Percentiles rank a stretch among this genome's conserved stretches.
phyloP scores from a whole-genome alignment of 2,113 vertebrate genomes.

The Rhadina sibilatrix region DNA sequence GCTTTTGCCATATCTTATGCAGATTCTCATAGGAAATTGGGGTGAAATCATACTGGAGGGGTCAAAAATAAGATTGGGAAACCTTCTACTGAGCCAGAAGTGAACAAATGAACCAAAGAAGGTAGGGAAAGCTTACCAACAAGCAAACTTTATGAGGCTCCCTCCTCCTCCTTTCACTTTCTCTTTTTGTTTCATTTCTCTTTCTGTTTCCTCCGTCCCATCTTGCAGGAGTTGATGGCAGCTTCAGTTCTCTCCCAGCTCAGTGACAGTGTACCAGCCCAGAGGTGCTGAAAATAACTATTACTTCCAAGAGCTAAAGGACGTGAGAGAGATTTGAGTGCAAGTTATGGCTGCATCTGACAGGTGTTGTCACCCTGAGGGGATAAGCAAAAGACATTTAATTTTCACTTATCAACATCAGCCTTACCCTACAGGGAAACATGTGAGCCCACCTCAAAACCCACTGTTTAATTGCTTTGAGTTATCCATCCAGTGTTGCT shows the following conservation, averaged over 20 bases:
- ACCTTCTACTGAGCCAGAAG: background rate
- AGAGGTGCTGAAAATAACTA: background rate
- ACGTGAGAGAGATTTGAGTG: background rate
- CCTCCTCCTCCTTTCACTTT: background rate
- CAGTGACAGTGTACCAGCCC: background rate
- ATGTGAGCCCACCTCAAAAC: background rate
- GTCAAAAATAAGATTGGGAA: background rate
- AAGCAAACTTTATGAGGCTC: background rate
- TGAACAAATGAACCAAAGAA: background rate
- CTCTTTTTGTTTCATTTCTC: background rate
- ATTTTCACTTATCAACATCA: slow-evolving; percentile 48
- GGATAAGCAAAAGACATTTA: slow-evolving; percentile 28
- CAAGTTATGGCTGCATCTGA: background rate
- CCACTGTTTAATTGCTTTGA: background rate
- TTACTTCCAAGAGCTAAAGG: background rate
- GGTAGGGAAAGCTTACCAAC: background rate
- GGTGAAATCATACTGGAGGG: background rate
- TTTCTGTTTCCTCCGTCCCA: background rate
- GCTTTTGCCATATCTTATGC: background rate
- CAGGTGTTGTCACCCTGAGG: background rate
- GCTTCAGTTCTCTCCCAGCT: background rate
- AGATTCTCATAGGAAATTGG: background rate
- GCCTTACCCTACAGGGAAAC: background rate
- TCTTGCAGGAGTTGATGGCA: background rate
- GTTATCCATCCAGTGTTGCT: background rate